Percentiles rank a stretch among this genome's conserved stretches.
Evolutionary conservation across 1,140 invertebrate species (phyloP).

Genomic region (Pararge aegeria): DNA sequence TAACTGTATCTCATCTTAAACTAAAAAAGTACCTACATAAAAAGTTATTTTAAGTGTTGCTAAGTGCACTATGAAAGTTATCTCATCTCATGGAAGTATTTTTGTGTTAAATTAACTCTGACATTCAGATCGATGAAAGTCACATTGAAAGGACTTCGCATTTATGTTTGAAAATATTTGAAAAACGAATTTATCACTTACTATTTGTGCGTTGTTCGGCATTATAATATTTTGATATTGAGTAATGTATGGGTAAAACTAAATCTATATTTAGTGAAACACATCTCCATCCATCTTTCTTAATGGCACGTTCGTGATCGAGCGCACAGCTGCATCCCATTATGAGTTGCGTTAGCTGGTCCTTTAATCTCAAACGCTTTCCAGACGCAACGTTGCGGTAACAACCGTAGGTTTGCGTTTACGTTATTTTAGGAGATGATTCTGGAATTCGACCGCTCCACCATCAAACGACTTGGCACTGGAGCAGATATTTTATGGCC

Average conservation of each 20-base stretch:
- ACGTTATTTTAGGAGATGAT: constrained; percentile 72
- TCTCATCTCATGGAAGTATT: background rate
- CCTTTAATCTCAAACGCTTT: constrained; percentile 33
- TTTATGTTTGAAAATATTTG: background rate
- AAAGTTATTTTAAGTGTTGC: background rate
- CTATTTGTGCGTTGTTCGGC: background rate
- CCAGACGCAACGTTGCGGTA: constrained; percentile 39
- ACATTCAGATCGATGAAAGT: background rate
- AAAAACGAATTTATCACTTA: background rate
- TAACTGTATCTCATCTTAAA: too few relatives aligned
- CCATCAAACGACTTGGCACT: constrained; percentile 74
- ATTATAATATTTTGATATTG: background rate
- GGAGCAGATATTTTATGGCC: constrained; percentile 68
- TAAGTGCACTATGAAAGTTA: background rate
- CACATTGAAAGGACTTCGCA: background rate
- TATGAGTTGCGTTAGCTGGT: constrained; percentile 3
- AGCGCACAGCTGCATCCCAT: constrained; percentile 11
- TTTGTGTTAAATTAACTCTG: background rate
- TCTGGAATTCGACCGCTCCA: constrained; percentile 59
- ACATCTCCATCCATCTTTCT: constrained; percentile 7
- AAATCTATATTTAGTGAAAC: background rate
- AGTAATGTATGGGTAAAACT: background rate
- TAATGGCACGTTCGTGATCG: constrained; percentile 7
- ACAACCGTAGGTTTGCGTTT: constrained; percentile 50
- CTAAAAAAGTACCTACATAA: too few relatives aligned